Percentiles rank a stretch among this genome's conserved stretches.
These are phyloP conservation scores for Athetis lepigone DNA, from an alignment of 2,888 invertebrate species.

Conservation along the genomic window DNA sequence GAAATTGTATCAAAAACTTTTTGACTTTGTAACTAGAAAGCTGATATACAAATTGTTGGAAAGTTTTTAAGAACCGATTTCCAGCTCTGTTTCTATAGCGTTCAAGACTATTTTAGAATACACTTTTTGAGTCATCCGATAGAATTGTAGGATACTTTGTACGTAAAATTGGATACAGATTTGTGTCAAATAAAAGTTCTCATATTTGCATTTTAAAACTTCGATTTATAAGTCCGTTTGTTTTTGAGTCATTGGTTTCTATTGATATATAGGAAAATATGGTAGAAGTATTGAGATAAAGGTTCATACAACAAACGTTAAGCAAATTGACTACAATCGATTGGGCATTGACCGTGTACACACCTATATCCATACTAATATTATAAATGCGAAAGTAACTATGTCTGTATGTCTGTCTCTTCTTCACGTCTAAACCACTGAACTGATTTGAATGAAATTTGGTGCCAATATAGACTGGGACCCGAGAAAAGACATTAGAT, in stretches of 20 bases:
- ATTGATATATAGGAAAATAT: constrained; percentile 19
- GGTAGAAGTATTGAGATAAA: no score
- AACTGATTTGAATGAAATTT: no score
- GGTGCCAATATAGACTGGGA: no score
- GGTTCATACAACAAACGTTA: no score
- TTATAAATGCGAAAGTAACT: no score
- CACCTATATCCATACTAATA: no score
- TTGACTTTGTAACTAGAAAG: constrained; percentile 31
- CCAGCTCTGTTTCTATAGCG: not conserved
- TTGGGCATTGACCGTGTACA: no score
- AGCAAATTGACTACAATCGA: no score
- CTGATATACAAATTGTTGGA: constrained; percentile 15
- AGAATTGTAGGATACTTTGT: constrained; percentile 28
- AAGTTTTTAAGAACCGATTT: constrained; percentile 20
- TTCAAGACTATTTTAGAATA: constrained; percentile 31
- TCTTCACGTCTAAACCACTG: no score
- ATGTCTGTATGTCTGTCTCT: no score
- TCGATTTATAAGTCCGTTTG: constrained; percentile 21
- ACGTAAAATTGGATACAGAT: constrained; percentile 27
- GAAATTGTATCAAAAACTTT: constrained; percentile 54
- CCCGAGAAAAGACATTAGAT: no score
- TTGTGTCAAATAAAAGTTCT: constrained; percentile 40
- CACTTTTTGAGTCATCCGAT: constrained; percentile 6
- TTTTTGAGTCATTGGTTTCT: constrained; percentile 34
- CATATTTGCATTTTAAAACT: constrained; percentile 35